phyloP scores from a whole-genome alignment of 2,888 invertebrate species.

The Pilophorus perplexus region DNA sequence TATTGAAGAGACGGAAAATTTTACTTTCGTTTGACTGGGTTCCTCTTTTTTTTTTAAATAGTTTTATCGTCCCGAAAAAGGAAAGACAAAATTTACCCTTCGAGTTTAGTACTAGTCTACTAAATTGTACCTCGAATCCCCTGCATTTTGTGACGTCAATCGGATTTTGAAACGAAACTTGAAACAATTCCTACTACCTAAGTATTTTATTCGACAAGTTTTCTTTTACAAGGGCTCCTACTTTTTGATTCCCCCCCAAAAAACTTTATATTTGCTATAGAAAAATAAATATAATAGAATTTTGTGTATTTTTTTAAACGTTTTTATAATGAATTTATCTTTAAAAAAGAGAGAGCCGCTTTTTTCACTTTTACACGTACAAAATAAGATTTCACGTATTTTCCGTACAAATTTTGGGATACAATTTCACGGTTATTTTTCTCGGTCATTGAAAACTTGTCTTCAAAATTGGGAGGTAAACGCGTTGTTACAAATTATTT shows the following conservation, averaged over 20 bases:
- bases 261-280: slow-evolving; percentile 38
- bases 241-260: slow-evolving; percentile 12
- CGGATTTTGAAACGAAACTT: too few species aligned
- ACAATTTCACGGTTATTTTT: not conserved
- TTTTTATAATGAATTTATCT: slow-evolving; percentile 29
- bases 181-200: not conserved
- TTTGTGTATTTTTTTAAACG: slow-evolving; percentile 38
- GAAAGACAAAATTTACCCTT: too few species aligned
- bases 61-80: too few species aligned
- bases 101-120: too few species aligned
- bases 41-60: too few species aligned
- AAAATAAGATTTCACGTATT: too few species aligned
- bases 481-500: slow-evolving; percentile 9
- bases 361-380: slow-evolving; percentile 29
- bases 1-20: too few species aligned
- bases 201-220: slow-evolving; percentile 14
- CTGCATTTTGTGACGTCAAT: too few species aligned
- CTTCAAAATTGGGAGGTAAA: not conserved
- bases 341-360: slow-evolving; percentile 18
- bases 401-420: too few species aligned
- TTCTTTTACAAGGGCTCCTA: slow-evolving; percentile 24
- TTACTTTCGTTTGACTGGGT: too few species aligned
- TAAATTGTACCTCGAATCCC: too few species aligned
- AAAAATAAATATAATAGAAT: slow-evolving; percentile 25
- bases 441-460: slow-evolving; percentile 6